Conservation (phyloP, 37 sponge, comb jelly and placozoan species). For the Oscarella lobularis region DNA sequence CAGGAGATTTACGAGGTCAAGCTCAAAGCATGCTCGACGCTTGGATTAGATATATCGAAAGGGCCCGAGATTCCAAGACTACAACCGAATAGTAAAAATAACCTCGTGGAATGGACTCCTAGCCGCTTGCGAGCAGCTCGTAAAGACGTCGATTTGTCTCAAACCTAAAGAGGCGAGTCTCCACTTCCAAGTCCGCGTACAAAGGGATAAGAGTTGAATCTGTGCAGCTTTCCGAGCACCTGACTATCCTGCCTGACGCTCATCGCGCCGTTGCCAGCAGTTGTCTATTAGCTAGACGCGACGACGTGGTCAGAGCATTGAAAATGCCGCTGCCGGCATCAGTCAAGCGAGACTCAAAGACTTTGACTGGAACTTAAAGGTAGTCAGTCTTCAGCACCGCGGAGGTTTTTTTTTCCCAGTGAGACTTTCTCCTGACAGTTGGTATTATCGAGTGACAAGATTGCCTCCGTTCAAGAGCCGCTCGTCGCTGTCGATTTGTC, state of each 20-base stretch:
- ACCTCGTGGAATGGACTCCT: background rate
- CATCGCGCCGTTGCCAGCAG: slow-evolving; percentile 5
- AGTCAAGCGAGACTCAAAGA: slow-evolving; percentile 31
- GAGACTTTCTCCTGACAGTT: too few species aligned
- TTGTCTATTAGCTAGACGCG: slow-evolving; percentile 43
- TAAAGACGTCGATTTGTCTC: too few species aligned
- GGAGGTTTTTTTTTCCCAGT: too few species aligned
- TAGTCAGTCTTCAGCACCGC: too few species aligned
- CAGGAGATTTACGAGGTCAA: too few species aligned
- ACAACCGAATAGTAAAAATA: slow-evolving; percentile 16
- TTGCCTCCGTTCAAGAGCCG: slow-evolving; percentile 44
- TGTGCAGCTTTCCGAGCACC: too few species aligned
- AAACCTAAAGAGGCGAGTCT: too few species aligned
- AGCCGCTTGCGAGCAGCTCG: background rate
- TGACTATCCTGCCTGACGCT: slow-evolving; percentile 12
- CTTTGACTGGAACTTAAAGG: slow-evolving; percentile 57
- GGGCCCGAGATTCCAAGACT: slow-evolving; percentile 28
- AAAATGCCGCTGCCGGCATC: slow-evolving; percentile 17
- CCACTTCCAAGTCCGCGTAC: too few species aligned
- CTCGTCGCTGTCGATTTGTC: slow-evolving; percentile 35
- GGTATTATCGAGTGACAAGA: slow-evolving; percentile 57
- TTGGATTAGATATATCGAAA: too few species aligned
- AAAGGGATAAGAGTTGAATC: too few species aligned
- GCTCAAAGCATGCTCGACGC: too few species aligned
- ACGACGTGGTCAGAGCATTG: slow-evolving; percentile 30